These are phyloP conservation scores for Bombus ignitus DNA, from an alignment of 1,140 invertebrate species.

Conservation along the genomic window DNA sequence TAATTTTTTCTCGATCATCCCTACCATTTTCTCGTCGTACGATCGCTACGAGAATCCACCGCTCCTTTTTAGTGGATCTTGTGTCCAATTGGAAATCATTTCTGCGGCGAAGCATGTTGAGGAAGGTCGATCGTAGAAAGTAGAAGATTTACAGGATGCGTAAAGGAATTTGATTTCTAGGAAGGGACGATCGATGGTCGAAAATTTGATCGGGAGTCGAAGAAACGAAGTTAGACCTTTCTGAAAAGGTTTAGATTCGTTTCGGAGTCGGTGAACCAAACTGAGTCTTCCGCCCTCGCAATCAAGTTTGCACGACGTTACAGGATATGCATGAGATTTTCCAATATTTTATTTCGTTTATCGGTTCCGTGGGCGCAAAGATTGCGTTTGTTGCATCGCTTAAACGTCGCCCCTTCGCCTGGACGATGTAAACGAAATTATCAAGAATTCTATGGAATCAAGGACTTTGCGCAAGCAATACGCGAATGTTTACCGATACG, in stretches of 20 bases:
- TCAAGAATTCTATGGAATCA: background rate
- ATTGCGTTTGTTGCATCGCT: conserved; percentile 22
- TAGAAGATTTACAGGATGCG: background rate
- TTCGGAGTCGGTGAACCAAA: background rate
- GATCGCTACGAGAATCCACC: no score
- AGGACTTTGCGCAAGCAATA: background rate
- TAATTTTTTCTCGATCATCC: background rate
- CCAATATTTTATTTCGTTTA: conserved; percentile 42
- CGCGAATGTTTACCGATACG: background rate
- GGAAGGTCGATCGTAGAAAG: background rate
- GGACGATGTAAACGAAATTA: background rate
- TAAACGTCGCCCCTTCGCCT: background rate
- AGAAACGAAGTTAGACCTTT: conserved; percentile 12
- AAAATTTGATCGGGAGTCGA: background rate
- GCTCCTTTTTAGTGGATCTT: no score
- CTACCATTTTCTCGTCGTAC: background rate
- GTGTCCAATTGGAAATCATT: background rate
- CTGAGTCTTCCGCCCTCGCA: background rate
- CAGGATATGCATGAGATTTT: conserved; percentile 38
- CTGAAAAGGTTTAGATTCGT: conserved; percentile 8
- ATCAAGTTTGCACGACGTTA: conserved; percentile 31
- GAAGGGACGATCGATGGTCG: background rate
- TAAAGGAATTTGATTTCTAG: background rate
- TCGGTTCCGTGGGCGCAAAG: conserved; percentile 20
- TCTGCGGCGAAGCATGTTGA: background rate